Conservation (phyloP, 2,888 invertebrate genomes). For the Endotricha flammealis region DNA sequence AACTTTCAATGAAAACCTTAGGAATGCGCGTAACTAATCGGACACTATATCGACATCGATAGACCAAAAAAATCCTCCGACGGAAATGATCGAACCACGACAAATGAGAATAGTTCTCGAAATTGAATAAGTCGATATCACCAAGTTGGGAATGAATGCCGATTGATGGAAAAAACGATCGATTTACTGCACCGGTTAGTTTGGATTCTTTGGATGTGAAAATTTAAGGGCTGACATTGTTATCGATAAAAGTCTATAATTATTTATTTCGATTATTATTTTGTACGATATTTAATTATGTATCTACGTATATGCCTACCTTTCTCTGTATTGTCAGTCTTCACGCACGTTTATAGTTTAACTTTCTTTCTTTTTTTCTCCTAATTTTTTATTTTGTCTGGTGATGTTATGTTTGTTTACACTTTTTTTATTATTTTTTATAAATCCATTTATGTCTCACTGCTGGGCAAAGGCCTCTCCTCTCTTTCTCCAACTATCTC, state of each 20-base stretch:
- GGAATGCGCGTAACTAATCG: slow-evolving; percentile 71
- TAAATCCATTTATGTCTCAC: too few relatives aligned
- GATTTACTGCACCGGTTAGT: slow-evolving; percentile 53
- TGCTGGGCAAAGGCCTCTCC: too few relatives aligned
- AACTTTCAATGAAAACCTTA: slow-evolving; percentile 43
- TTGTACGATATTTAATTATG: too few relatives aligned
- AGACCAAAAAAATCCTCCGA: slow-evolving; percentile 42
- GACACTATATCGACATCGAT: slow-evolving; percentile 50
- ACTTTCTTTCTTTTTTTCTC: too few relatives aligned
- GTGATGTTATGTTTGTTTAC: too few relatives aligned
- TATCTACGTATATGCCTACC: too few relatives aligned
- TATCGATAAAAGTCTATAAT: slow-evolving; percentile 29
- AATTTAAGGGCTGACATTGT: slow-evolving; percentile 20
- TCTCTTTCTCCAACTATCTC: too few relatives aligned
- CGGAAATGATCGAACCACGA: slow-evolving; percentile 67
- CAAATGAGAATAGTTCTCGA: slow-evolving; percentile 62
- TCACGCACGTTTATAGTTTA: too few relatives aligned
- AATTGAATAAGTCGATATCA: slow-evolving; percentile 75
- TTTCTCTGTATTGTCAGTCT: too few relatives aligned
- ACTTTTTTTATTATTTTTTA: too few relatives aligned
- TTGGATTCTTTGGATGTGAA: slow-evolving; percentile 30
- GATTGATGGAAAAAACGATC: slow-evolving; percentile 64
- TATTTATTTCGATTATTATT: too few relatives aligned
- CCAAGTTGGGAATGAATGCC: slow-evolving; percentile 71
- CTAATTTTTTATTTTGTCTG: too few relatives aligned